Percentiles rank a stretch among this genome's conserved stretches.
These are phyloP conservation scores for Mellivora capensis DNA, from an alignment of 2,113 vertebrate species.

Conservation along the genomic window DNA sequence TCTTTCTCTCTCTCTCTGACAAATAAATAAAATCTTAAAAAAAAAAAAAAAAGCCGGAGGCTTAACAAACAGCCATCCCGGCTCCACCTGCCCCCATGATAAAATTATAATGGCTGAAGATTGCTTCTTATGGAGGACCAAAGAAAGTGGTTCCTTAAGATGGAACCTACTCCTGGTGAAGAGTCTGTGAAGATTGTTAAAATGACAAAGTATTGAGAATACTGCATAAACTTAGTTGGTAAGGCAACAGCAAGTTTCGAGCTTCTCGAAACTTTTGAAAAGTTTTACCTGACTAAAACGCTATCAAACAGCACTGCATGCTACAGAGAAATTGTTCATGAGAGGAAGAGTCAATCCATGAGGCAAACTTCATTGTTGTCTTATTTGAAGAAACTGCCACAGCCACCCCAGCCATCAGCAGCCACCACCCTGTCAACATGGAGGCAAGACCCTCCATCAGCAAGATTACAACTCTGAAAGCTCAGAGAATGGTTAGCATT, in stretches of 20 bases:
- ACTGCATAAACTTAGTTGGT: background rate
- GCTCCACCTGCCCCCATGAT: background rate
- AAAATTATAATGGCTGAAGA: background rate
- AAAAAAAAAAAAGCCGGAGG: background rate
- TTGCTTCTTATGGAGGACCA: background rate
- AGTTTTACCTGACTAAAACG: background rate
- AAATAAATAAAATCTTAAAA: too few relatives aligned
- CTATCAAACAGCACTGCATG: background rate
- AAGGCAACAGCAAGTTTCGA: background rate
- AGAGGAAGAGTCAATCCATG: background rate
- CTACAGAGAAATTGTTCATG: background rate
- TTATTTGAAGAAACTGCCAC: background rate
- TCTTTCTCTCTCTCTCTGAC: too few relatives aligned
- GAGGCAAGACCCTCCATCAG: background rate
- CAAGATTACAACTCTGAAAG: background rate
- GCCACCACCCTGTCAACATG: background rate
- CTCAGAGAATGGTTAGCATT: background rate
- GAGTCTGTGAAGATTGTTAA: background rate
- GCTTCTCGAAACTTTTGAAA: background rate
- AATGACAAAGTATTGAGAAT: background rate
- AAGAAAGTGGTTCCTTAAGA: background rate
- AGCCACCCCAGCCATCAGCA: background rate
- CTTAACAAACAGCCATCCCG: background rate
- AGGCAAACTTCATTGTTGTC: background rate
- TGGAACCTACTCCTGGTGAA: background rate